Evolutionary conservation across 2,113 vertebrate species (phyloP), one percentile per base, ranked within the genome.

Genomic region (Tinamus guttatus): DNA sequence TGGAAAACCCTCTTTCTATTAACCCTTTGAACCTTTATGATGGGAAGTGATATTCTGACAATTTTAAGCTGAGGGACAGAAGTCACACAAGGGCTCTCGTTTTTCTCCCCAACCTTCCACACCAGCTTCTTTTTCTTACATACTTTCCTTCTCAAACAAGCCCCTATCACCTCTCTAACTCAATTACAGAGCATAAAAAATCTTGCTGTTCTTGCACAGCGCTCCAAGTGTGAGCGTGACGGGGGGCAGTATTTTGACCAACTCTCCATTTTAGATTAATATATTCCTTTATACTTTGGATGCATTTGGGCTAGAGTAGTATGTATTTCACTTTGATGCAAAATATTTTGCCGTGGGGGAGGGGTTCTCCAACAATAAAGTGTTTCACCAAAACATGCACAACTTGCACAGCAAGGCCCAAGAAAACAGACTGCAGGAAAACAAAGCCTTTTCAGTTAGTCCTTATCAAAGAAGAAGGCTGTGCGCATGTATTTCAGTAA

Each of bases 211-310:
- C 54, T 56, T 47, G 10, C 41, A 68, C 32, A 52, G 4, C 0
- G 0, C 32, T 41, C 34, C 16, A 34, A 25, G 18, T 1, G 4
- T 8, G 40, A 18, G 22, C 0, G 0, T 24, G 9, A 41, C 11
- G 4, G 5, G 20, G 34, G 32, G 17, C 17, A 47, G 51, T 6
- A 4, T 5, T 90, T 85, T 16, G 17, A 68, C 7, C 17, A 20
- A 36, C 38, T 7, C 28, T 15, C 25, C 7, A 59, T 68, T 78
- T 21, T 49, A 18, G 19, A 45, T 77, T 32, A n/a, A 62, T 6
- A 3, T 3, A 9, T 62, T 68, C 52, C 30, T 62, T 78, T 79
- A 70, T 80, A 21, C 38, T 51, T 64, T 24, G 8, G 67, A 47
- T 21, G 34, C 7, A 22, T 54, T 47, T 14, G 40, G 14, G 30